Base-by-base conservation (phyloP, 2,797 vertebrate species). In the Echeneis naucrates region DNA sequence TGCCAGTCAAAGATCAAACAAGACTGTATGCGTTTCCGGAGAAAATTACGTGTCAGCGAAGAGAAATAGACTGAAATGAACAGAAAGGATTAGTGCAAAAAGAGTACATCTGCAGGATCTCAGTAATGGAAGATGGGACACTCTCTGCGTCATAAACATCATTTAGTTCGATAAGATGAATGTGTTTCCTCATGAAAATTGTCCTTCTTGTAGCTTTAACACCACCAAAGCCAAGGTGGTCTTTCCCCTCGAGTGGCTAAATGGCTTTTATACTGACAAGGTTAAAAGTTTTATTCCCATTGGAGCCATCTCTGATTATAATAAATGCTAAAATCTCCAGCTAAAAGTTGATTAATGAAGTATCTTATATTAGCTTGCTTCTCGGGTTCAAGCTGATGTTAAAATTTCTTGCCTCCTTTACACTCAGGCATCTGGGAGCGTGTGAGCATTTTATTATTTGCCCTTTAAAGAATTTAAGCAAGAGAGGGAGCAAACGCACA, bases 261-360 rank as follows among this genome's bases (percentile, higher is more conserved):
- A 78, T 23, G 47, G 58, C 45, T 71, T 72, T 64, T 56, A 33
- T 68, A 23, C 68, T 37, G 48, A 67, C 71, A 65, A 71, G 77
- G 77, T 72, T 63, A 69, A 69, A 80, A 52, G 45, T 63, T 76
- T 70, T 56, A 57, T 77, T 74, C 45, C 50, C 37, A 44, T 5
- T 4, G 3, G 33, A 75, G 30, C n/a, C 16, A 2, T 30, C 32
- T 24, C 24, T 14, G 42, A 26, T 55, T 9, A 30, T 40, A 11
- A 60, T 19, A 48, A 26, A n/a, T n/a, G 11, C 42, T 11, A 19
- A 63, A 6, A 52, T 53, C 23, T n/a, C 38, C 38, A 11, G 2
- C 7, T 21, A 24, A 48, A 47, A 47, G 27, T 5, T 24, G 58
- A 16, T 4, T 23, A 23, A 45, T 35, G 38, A 47, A 5, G 38